These are phyloP conservation scores for Cygnus olor DNA, from an alignment of 2,797 vertebrate genomes.

Conservation along the genomic window DNA sequence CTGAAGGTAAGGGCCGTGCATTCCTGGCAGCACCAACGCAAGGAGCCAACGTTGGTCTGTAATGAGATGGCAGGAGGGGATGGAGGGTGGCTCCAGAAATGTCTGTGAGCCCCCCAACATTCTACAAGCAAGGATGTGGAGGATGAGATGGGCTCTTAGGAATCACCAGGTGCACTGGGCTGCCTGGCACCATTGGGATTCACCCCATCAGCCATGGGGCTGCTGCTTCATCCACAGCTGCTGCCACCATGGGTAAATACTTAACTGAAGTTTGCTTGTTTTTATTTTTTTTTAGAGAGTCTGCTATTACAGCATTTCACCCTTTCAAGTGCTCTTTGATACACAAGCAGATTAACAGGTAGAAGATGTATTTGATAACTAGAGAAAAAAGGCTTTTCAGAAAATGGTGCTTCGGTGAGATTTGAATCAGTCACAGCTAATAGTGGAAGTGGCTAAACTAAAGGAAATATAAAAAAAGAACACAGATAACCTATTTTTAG, in stretches of 20 bases:
- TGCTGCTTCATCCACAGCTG: neutral
- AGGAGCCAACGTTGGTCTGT: neutral
- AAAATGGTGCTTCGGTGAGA: neutral
- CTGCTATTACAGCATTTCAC: neutral
- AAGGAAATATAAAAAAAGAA: neutral
- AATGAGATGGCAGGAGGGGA: neutral
- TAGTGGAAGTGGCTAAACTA: neutral
- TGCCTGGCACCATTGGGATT: accelerated
- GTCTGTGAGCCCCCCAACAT: neutral
- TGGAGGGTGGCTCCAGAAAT: neutral
- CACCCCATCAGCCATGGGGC: no score
- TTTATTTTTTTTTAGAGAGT: neutral
- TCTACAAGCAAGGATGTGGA: neutral
- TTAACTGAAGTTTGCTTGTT: neutral
- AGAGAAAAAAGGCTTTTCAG: neutral
- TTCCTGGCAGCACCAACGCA: neutral
- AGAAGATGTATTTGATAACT: neutral
- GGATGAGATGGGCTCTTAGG: neutral
- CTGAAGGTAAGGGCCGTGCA: neutral
- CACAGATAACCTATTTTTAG: neutral
- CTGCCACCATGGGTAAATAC: neutral
- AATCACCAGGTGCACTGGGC: neutral
- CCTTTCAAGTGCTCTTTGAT: neutral
- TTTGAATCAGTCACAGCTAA: neutral
- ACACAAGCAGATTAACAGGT: constrained; percentile 12